Conservation (phyloP, 2,797 vertebrate genomes). For the Tragelaphus oryx region DNA sequence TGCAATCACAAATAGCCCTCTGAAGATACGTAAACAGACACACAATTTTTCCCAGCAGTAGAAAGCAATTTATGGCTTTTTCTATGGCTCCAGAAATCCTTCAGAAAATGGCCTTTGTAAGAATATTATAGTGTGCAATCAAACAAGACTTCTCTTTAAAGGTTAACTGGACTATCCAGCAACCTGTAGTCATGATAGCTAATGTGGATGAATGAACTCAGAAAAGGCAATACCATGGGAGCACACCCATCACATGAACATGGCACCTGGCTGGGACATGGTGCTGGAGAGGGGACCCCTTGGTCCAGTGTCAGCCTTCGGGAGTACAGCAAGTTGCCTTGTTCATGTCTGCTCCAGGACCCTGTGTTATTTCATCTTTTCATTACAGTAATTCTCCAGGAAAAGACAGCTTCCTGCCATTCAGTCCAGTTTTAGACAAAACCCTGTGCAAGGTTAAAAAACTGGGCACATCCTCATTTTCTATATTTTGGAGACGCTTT, state of each 20-base stretch:
- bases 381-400: not conserved
- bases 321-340: not conserved
- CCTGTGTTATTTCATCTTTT: not conserved
- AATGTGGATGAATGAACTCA: not conserved
- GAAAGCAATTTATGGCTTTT: slow-evolving; percentile 53
- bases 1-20: slow-evolving; percentile 51
- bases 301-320: not conserved
- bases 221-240: not conserved
- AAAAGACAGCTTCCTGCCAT: not conserved
- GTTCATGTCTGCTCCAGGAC: too few species aligned
- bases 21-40: slow-evolving; percentile 58
- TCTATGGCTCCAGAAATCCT: slow-evolving; percentile 47
- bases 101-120: slow-evolving; percentile 45
- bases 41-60: slow-evolving; percentile 37
- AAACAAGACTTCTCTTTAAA: slow-evolving; percentile 36
- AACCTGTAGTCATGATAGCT: not conserved
- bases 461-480: not conserved
- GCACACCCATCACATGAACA: not conserved
- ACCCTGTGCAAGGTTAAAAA: not conserved
- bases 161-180: not conserved
- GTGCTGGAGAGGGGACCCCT: not conserved
- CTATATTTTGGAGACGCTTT: not conserved
- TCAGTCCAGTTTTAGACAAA: not conserved
- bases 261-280: not conserved
- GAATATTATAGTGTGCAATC: not conserved